Percentiles rank a stretch among this genome's conserved stretches.
phyloP scores from a whole-genome alignment of 2,888 invertebrate species.

The Tetrapedia diversipes region DNA sequence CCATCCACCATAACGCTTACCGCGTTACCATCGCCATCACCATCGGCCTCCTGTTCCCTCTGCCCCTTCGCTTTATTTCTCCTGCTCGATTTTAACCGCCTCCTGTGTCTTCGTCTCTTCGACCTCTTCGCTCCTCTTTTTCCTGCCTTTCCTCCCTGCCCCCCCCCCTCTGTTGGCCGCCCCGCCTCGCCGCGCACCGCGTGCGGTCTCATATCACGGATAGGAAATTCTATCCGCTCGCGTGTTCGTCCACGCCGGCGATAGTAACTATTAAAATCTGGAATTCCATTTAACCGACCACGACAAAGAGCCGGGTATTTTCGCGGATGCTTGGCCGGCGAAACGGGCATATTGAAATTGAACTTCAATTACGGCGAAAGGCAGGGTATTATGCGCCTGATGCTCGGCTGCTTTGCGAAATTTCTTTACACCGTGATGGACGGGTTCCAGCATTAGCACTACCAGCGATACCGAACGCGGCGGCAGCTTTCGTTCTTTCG shows the following conservation, averaged over 20 bases:
- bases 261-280: constrained; percentile 61
- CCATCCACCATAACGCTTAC: constrained; percentile 55
- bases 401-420: background rate
- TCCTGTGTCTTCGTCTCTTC: constrained; percentile 11
- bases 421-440: background rate
- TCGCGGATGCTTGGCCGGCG: constrained; percentile 13
- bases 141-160: constrained; percentile 4
- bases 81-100: background rate
- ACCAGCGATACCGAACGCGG: too few species aligned
- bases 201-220: constrained; percentile 63
- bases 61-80: constrained; percentile 30
- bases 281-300: constrained; percentile 50
- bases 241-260: constrained; percentile 36
- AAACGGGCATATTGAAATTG: constrained; percentile 20
- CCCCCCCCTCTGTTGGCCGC: constrained; percentile 27
- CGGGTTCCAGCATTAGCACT: background rate
- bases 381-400: background rate
- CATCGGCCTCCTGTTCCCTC: constrained; percentile 50
- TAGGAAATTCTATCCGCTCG: constrained; percentile 66
- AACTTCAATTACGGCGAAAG: constrained; percentile 18
- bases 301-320: constrained; percentile 40
- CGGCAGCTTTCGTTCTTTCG: too few species aligned
- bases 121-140: constrained; percentile 38
- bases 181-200: constrained; percentile 13
- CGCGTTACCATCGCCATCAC: constrained; percentile 56